Base-by-base conservation (phyloP, 2,888 invertebrate species). In the Stenurella melanura region DNA sequence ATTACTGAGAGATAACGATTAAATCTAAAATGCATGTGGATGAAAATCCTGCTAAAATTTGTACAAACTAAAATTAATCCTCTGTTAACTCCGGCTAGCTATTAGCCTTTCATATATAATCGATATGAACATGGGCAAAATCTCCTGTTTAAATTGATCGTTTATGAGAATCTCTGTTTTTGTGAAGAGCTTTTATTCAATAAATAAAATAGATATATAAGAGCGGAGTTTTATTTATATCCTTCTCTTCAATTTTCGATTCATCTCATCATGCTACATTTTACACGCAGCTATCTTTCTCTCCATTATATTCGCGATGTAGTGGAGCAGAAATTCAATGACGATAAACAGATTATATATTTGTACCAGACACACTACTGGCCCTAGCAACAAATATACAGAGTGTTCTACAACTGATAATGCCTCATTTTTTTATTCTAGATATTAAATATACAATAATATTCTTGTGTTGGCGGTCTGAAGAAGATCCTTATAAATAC, bases 21-120 rank as follows among this genome's bases (percentile, higher is more conserved):
- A 50, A n/a, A 50, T 12, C 50, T 50, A 50, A 50, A 50, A 50
- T 50, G 42, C 15, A 42, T 56, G 18, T 66, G 66, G 15, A 72
- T 18, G 30, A 54, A 57, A 34, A 50, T 0, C 50, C 50, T 50
- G 50, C n/a, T 50, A 17, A 50, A 50, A 50, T 50, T 15, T 50
- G 50, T 50, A 50, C 50, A 50, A 50, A 50, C 50, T 50, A 50
- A 50, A 50, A 50, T 50, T 50, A 50, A 50, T 50, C 50, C 50
- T 2, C n/a, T n/a, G 42, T n/a, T 50, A 50, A 50, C 15, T n/a
- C 50, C n/a, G 12, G 12, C 50, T 7, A 7, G 5, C 42, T 50
- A 50, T 50, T 50, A 50, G n/a, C 50, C n/a, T 4, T n/a, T 50
- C n/a, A 50, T n/a, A 6, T 50, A 50, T 50, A 50, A 50, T 50